phyloP scores from a whole-genome alignment of 2,797 vertebrate genomes.

The Lophotriccus pileatus region DNA sequence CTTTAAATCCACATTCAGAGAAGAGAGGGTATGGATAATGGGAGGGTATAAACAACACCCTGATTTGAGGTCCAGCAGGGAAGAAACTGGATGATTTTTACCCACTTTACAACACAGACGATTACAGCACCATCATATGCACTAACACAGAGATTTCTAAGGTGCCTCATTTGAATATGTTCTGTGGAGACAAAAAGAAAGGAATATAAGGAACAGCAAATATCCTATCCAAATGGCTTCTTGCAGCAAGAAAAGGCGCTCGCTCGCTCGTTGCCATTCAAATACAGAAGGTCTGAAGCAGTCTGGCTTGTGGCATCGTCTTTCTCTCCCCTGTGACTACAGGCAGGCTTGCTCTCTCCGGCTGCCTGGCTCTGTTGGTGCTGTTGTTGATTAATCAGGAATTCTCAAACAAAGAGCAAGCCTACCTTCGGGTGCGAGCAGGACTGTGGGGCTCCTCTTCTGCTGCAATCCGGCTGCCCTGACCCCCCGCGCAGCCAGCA shows the following conservation, averaged over 20 bases:
- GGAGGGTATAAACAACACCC: constrained; percentile 79
- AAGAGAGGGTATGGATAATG: constrained; percentile 70
- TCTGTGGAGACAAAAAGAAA: constrained; percentile 77
- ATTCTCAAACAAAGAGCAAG: constrained; percentile 90
- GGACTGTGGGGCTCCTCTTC: constrained; percentile 64
- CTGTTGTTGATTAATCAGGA: constrained; percentile 90
- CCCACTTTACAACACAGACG: constrained; percentile 82
- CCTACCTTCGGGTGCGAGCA: constrained; percentile 83
- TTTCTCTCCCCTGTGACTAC: constrained; percentile 64
- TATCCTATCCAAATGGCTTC: constrained; percentile 77
- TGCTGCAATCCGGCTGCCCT: constrained; percentile 68
- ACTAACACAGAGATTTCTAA: constrained; percentile 76
- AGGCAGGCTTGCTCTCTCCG: constrained; percentile 71
- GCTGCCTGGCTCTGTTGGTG: constrained; percentile 81
- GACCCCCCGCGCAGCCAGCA: constrained; percentile 64
- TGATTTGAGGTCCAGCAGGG: constrained; percentile 80
- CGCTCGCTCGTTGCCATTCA: constrained; percentile 73
- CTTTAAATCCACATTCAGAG: constrained; percentile 80
- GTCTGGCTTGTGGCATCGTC: constrained; percentile 71
- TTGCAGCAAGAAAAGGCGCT: constrained; percentile 70
- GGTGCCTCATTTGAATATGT: constrained; percentile 88
- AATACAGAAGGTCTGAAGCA: constrained; percentile 72
- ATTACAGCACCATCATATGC: constrained; percentile 77
- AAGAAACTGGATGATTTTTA: constrained; percentile 76
- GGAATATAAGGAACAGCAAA: constrained; percentile 72